A percentile compares a stretch with the other conserved stretches of the same genome.
Conservation (phyloP, 2,113 vertebrate genomes). For the Meriones unguiculatus region DNA sequence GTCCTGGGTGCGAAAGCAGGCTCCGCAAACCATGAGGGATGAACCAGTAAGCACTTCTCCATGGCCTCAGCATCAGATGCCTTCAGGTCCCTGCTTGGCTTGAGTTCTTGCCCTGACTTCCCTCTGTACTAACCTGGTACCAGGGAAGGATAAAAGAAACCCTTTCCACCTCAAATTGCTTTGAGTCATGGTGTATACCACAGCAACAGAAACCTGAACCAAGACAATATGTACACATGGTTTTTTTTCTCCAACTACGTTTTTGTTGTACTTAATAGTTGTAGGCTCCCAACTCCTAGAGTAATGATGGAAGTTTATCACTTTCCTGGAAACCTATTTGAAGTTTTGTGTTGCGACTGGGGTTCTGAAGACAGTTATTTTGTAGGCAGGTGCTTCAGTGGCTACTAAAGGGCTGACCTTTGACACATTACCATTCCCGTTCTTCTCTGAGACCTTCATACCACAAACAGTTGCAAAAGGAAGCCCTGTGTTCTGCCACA, state of each 20-base stretch:
- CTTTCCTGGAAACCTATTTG: conserved; percentile 44
- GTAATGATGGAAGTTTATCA: not conserved
- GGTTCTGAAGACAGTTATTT: not conserved
- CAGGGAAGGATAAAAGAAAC: not conserved
- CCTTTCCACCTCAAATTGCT: not conserved
- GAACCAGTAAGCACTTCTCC: not conserved
- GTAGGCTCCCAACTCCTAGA: conserved; percentile 15
- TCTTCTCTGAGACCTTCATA: not conserved
- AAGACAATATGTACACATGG: not conserved
- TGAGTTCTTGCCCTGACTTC: not conserved
- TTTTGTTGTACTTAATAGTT: conserved; percentile 9
- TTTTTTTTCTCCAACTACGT: not conserved
- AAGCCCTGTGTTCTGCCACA: not conserved
- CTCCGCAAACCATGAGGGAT: not conserved
- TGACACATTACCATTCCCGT: not conserved
- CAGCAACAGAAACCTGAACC: not conserved
- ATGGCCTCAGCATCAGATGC: not conserved
- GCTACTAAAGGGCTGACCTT: not conserved
- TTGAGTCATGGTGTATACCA: not conserved
- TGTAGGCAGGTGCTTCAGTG: not conserved
- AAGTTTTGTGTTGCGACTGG: not conserved
- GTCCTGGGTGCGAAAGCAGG: not conserved
- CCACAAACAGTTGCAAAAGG: not conserved
- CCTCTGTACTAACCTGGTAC: not conserved
- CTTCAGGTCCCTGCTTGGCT: not conserved